Percentiles rank a stretch among this genome's conserved stretches.
phyloP scores from a whole-genome alignment of 1,140 invertebrate species.

The Lamellibrachia luymesi region DNA sequence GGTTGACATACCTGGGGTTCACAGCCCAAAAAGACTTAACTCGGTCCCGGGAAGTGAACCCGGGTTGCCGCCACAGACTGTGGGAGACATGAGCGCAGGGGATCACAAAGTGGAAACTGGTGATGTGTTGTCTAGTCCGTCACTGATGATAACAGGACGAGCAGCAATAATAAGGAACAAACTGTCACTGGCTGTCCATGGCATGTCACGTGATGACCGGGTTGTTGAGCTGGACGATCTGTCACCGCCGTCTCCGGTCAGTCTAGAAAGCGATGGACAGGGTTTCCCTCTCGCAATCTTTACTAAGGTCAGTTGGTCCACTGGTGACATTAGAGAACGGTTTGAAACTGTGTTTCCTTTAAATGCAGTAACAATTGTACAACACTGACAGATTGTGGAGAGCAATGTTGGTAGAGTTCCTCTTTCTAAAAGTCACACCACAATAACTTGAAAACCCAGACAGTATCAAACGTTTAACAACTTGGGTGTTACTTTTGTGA shows the following conservation, averaged over 20 bases:
- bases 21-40: constrained; percentile 12
- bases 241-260: constrained; percentile 25
- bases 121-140: background rate
- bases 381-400: too few relatives aligned
- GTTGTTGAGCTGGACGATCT: constrained; percentile 14
- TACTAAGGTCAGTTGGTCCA: constrained; percentile 66
- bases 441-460: too few relatives aligned
- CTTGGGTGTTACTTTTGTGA: too few relatives aligned
- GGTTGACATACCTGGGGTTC: constrained; percentile 21
- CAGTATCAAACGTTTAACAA: too few relatives aligned
- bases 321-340: background rate
- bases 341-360: background rate
- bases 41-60: background rate
- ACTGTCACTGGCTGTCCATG: constrained; percentile 37
- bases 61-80: background rate
- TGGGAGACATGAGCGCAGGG: background rate
- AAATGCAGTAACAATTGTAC: too few relatives aligned
- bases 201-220: background rate
- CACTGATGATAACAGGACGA: constrained; percentile 20
- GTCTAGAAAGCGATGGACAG: constrained; percentile 64
- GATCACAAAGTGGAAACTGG: background rate
- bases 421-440: too few relatives aligned
- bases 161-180: constrained; percentile 37
- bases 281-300: constrained; percentile 87
- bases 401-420: too few relatives aligned